A percentile compares a stretch with the other conserved stretches of the same genome.
These are phyloP conservation scores for Chloromyia formosa DNA, from an alignment of 2,888 invertebrate species.

Conservation along the genomic window DNA sequence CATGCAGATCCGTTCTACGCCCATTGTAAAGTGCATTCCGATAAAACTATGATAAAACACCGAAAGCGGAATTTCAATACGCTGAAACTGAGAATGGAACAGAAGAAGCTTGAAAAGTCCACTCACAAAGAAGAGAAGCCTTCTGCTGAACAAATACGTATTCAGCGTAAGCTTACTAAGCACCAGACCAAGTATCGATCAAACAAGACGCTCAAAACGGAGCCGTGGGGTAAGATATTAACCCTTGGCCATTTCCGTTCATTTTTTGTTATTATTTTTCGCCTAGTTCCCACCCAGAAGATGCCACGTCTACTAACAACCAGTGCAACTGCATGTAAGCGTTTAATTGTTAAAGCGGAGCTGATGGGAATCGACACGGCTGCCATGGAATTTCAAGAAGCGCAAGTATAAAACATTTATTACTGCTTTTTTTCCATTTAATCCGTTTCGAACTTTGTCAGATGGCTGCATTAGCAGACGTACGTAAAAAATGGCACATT, in stretches of 20 bases:
- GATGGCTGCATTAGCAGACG: conserved; percentile 81
- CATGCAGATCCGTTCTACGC: conserved; percentile 98
- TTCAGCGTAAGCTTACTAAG: conserved; percentile 82
- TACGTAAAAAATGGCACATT: conserved; percentile 93
- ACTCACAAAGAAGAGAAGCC: conserved; percentile 58
- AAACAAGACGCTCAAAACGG: conserved; percentile 76
- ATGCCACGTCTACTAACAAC: conserved; percentile 91
- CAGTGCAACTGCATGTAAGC: conserved; percentile 86
- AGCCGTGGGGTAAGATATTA: conserved; percentile 80
- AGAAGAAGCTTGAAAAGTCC: conserved; percentile 66
- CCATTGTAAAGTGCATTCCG: conserved; percentile 94
- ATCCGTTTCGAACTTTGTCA: conserved; percentile 51
- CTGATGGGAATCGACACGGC: conserved; percentile 89
- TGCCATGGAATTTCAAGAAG: conserved; percentile 82
- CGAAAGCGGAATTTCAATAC: conserved; percentile 87
- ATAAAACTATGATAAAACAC: conserved; percentile 84
- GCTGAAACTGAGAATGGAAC: conserved; percentile 80
- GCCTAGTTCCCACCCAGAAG: conserved; percentile 89
- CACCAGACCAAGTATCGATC: conserved; percentile 84
- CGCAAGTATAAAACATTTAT: conserved; percentile 68
- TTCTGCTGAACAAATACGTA: conserved; percentile 76
- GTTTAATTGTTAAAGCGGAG: conserved; percentile 84
- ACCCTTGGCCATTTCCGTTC: background rate
- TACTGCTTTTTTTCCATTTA: background rate
- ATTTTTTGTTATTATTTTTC: background rate